Conservation (phyloP, 2,888 invertebrate genomes). For the Tanypteryx hageni region DNA sequence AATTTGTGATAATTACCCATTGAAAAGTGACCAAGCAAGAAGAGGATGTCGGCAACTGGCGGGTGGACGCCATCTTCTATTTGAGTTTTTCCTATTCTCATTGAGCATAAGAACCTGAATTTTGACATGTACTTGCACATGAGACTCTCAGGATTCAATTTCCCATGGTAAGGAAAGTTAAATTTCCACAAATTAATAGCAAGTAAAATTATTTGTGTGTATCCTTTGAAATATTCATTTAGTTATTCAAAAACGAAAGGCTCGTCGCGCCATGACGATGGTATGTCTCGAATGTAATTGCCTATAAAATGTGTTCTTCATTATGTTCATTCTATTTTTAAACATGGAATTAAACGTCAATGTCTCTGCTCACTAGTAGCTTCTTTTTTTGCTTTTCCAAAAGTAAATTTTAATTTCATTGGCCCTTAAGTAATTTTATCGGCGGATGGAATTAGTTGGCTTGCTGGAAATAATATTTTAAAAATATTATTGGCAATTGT, state of each 20-base stretch:
- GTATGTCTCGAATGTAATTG: constrained; percentile 39
- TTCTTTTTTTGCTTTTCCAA: too few species aligned
- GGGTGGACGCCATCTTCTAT: constrained; percentile 62
- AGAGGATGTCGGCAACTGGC: constrained; percentile 72
- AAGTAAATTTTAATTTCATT: not conserved
- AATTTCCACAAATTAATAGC: not conserved
- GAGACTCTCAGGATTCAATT: constrained; percentile 38
- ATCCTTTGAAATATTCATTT: not conserved
- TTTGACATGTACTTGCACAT: constrained; percentile 35
- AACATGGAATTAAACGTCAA: not conserved
- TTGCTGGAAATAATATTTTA: not conserved
- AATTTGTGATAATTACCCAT: constrained; percentile 63
- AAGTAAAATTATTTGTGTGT: not conserved
- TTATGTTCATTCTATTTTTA: not conserved
- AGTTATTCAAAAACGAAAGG: constrained; percentile 34
- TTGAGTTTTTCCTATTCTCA: constrained; percentile 61
- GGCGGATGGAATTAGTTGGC: not conserved
- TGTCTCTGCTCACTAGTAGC: too few species aligned
- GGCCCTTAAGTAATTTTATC: not conserved
- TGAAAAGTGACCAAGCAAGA: constrained; percentile 75
- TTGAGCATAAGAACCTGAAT: constrained; percentile 44
- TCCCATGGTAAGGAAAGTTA: constrained; percentile 38
- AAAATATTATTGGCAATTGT: not conserved
- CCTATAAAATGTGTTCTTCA: not conserved
- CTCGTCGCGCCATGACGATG: constrained; percentile 40